Evolutionary conservation across 2,113 vertebrate genomes (phyloP).

Genomic region (Neolamprologus fasciatus): DNA sequence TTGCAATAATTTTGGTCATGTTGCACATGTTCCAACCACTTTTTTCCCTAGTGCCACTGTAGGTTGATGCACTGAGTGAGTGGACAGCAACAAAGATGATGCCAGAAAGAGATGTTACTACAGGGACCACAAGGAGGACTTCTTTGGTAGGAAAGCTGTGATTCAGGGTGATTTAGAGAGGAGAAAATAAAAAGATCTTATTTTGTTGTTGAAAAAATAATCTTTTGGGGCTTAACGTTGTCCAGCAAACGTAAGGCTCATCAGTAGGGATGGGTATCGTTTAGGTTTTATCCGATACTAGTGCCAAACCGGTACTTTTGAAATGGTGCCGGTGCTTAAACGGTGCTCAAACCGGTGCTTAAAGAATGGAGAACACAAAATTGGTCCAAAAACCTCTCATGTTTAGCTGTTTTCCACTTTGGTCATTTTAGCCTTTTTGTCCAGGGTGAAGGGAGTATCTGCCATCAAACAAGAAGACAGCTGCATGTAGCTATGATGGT

Average conservation of each 20-base stretch:
- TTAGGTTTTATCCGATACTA: too few species aligned
- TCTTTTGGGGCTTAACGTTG: background rate
- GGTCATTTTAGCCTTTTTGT: too few species aligned
- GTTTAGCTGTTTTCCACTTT: too few species aligned
- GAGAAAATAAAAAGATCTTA: background rate
- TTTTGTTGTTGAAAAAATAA: background rate
- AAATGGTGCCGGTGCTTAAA: too few species aligned
- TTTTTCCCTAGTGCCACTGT: background rate
- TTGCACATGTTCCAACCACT: background rate
- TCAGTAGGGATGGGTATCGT: too few species aligned
- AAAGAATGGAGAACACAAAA: too few species aligned
- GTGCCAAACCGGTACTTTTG: too few species aligned
- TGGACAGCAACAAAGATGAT: background rate
- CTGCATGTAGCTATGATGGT: too few species aligned
- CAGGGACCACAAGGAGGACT: background rate
- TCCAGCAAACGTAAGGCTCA: background rate
- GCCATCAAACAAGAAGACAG: too few species aligned
- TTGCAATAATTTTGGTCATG: background rate
- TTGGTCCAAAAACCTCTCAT: too few species aligned
- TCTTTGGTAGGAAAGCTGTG: background rate
- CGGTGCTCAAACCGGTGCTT: too few species aligned
- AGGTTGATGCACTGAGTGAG: background rate
- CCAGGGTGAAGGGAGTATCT: too few species aligned
- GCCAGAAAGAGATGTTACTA: background rate
- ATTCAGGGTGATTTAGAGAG: background rate